Base-by-base conservation (phyloP, 2,888 invertebrate species). In the Unio delphinus region DNA sequence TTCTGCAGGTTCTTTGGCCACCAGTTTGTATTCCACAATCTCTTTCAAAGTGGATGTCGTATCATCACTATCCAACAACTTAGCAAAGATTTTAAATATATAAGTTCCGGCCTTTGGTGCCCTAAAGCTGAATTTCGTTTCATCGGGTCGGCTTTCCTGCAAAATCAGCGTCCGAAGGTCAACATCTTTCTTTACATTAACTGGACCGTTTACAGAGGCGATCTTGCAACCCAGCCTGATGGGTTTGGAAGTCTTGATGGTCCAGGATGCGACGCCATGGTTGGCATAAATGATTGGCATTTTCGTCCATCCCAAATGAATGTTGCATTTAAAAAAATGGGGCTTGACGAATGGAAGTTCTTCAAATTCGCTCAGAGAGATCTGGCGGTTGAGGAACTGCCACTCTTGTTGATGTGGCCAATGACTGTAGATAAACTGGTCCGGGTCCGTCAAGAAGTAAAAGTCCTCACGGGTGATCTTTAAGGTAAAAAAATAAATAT, bases 371-470 rank as follows among this genome's bases (percentile, higher is more conserved):
- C 73, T 72, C 23, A 80, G 75, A 1, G 79, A 73, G 59, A 80
- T 77, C 59, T 80, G 80, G n/a, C 82, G 66, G 6, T 71, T 75
- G 17, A 80, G 72, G 30, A 82, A 75, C 71, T 82, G 82, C 82
- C 82, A 82, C 59, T 73, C 75, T n/a, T 75, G 78, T 59, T 80
- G 79, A 15, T 79, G 77, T 3, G 82, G 75, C 78, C 78, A 80
- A 64, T 82, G 82, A 58, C 82, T 82, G 55, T 80, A 75, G 45
- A 78, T 74, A n/a, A 82, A 70, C 59, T 82, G 79, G 62, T 82
- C 80, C 15, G 82, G 82, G 64, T 82, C 82, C 26, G 82, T 80
- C 64, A 82, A 67, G 55, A 82, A 82, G 65, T 80, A 82, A 67
- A 79, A 82, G 26, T 80, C 82, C 23, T 79, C 79, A 54, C 75